Percentiles rank a stretch among this genome's conserved stretches.
Conservation (phyloP, 2,888 invertebrate genomes). For the Ormyrus thymus region DNA sequence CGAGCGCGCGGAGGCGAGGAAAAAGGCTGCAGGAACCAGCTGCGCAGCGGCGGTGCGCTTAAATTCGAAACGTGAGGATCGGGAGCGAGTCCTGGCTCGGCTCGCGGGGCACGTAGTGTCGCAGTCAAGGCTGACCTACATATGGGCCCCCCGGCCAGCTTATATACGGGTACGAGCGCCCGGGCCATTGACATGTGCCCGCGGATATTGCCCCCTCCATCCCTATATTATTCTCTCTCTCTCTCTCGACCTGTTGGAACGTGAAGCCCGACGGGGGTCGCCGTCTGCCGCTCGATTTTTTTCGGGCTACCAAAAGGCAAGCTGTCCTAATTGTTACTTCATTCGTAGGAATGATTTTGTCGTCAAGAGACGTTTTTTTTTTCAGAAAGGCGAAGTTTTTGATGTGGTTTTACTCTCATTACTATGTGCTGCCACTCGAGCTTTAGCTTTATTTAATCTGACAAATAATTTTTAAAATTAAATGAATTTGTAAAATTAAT, state of each 20-base stretch:
- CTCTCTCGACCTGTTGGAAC: conserved; percentile 39
- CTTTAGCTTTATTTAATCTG: no score
- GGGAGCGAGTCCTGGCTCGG: conserved; percentile 60
- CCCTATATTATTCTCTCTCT: conserved; percentile 42
- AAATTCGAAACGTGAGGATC: conserved; percentile 55
- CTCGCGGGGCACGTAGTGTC: conserved; percentile 70
- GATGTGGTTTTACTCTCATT: no score
- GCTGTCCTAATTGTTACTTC: no score
- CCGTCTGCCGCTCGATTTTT: conserved; percentile 4
- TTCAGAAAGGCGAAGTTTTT: no score
- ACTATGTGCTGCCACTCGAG: no score
- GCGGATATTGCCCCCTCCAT: conserved; percentile 49
- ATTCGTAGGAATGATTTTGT: no score
- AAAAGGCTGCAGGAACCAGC: no score
- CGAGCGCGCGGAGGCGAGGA: no score
- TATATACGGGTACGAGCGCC: conserved; percentile 45
- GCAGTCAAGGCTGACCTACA: conserved; percentile 71
- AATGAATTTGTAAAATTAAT: no score
- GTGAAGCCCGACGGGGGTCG: conserved; percentile 3
- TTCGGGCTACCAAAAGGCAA: no score
- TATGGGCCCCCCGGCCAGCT: conserved; percentile 60
- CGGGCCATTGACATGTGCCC: conserved; percentile 50
- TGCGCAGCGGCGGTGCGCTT: background rate
- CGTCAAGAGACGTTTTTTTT: no score
- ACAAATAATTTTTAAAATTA: no score